Percentiles rank a stretch among this genome's conserved stretches.
These are phyloP conservation scores for Ceryle rudis DNA, from an alignment of 2,797 vertebrate species.

Conservation along the genomic window DNA sequence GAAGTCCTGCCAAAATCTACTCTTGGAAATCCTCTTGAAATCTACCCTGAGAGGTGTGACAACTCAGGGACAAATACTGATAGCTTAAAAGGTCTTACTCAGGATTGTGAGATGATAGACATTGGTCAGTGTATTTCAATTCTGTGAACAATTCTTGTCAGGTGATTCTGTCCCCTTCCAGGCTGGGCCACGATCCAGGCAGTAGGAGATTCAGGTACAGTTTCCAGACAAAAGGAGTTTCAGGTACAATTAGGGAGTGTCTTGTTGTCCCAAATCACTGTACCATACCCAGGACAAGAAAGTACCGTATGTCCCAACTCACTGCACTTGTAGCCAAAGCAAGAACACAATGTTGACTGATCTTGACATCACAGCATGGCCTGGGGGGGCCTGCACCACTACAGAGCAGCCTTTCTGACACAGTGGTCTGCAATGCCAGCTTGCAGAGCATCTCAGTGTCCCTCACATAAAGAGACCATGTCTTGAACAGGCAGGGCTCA, in stretches of 20 bases:
- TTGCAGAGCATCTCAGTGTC: not conserved
- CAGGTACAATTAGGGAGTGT: not conserved
- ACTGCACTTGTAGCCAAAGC: not conserved
- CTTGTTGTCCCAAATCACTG: not conserved
- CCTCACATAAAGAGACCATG: fast-evolving
- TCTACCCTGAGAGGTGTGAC: not conserved
- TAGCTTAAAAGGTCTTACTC: not conserved
- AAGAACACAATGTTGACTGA: not conserved
- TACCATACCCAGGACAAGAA: not conserved
- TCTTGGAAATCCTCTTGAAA: not conserved
- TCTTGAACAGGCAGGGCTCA: not conserved
- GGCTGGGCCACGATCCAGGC: too few species aligned
- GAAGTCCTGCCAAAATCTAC: not conserved
- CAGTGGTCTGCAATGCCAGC: not conserved
- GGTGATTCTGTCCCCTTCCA: not conserved
- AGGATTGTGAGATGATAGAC: not conserved
- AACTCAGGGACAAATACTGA: not conserved
- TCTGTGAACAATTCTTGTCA: not conserved
- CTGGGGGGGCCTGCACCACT: not conserved
- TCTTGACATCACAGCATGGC: not conserved
- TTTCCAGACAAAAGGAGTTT: not conserved
- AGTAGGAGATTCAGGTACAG: not conserved
- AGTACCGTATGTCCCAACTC: not conserved
- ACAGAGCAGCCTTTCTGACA: not conserved
- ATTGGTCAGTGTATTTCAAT: not conserved